These are phyloP conservation scores for Anseranas semipalmata DNA, from an alignment of 2,113 vertebrate genomes.

Conservation along the genomic window DNA sequence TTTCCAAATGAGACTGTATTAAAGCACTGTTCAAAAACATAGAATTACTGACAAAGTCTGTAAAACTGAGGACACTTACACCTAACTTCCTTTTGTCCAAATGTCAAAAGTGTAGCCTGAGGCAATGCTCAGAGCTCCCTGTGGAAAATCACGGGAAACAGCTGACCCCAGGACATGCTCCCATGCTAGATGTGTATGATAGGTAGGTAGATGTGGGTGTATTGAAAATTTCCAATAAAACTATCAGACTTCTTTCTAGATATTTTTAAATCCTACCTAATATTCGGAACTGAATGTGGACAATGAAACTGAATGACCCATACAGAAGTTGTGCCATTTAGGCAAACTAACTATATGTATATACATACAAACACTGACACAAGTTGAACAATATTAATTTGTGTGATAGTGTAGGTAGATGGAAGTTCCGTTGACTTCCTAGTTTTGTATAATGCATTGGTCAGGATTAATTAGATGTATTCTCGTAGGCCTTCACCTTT, in stretches of 20 bases:
- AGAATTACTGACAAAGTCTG: background rate
- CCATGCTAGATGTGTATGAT: background rate
- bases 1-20: background rate
- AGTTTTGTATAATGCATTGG: background rate
- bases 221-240: background rate
- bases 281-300: background rate
- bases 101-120: background rate
- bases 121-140: background rate
- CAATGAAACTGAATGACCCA: background rate
- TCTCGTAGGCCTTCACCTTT: background rate
- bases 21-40: background rate
- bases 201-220: background rate
- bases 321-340: background rate
- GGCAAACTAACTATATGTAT: background rate
- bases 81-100: background rate
- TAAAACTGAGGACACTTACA: background rate
- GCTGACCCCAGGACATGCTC: background rate
- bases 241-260: background rate
- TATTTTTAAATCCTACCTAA: background rate
- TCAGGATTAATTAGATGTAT: background rate
- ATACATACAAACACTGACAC: background rate
- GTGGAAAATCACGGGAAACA: background rate
- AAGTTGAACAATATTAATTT: background rate
- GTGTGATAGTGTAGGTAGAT: background rate
- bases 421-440: background rate